A percentile compares a stretch with the other conserved stretches of the same genome.
These are phyloP conservation scores for Pangasianodon hypophthalmus DNA, from an alignment of 2,113 vertebrate species.

Conservation along the genomic window DNA sequence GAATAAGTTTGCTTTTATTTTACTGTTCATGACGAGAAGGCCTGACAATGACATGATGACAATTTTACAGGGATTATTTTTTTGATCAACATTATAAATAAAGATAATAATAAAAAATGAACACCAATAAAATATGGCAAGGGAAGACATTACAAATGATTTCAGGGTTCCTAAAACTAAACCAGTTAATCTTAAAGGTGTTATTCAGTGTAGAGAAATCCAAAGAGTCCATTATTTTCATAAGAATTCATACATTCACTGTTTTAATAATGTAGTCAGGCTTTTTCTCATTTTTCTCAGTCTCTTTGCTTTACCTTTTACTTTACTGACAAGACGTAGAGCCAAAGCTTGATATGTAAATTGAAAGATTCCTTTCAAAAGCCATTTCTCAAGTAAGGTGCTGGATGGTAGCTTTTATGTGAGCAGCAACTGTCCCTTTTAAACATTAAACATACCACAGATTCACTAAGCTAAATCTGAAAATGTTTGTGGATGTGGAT, in stretches of 20 bases:
- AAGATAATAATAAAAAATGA: background rate
- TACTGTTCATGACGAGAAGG: background rate
- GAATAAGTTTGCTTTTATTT: background rate
- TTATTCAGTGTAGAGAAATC: background rate
- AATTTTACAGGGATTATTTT: background rate
- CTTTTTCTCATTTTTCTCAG: background rate
- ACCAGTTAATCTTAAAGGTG: background rate
- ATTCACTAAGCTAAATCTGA: background rate
- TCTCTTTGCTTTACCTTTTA: background rate
- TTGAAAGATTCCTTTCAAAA: background rate
- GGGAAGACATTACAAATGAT: background rate
- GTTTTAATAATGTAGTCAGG: background rate
- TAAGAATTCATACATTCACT: background rate
- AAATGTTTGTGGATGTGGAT: background rate
- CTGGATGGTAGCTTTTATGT: background rate
- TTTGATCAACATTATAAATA: background rate
- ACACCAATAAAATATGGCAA: background rate
- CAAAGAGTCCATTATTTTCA: background rate
- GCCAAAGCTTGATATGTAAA: background rate
- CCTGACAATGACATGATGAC: background rate
- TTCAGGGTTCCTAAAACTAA: background rate
- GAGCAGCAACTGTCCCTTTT: background rate
- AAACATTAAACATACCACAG: background rate
- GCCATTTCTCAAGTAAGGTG: background rate
- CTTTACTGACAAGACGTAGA: background rate